Conservation (phyloP, 2,797 vertebrate genomes). For the Propithecus deckenii region DNA sequence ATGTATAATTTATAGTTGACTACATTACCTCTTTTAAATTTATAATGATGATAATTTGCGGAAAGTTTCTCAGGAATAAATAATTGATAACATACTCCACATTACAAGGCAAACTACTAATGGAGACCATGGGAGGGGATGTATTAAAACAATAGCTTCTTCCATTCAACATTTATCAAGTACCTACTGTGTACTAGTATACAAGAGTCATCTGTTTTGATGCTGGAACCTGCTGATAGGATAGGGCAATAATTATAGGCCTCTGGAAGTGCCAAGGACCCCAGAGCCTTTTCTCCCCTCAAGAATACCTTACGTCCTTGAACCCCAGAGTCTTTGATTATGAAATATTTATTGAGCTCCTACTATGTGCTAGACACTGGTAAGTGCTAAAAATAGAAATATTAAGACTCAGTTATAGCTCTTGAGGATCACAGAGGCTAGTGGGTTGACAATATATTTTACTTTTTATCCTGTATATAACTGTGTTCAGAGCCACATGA, state of each 20-base stretch:
- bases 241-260: neutral
- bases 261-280: neutral
- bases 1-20: conserved; percentile 29
- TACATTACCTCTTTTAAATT: conserved; percentile 54
- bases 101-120: neutral
- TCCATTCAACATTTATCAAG: conserved; percentile 2
- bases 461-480: neutral
- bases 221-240: neutral
- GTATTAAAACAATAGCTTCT: neutral
- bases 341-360: neutral
- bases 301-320: neutral
- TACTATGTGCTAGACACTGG: neutral
- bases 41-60: conserved; percentile 42
- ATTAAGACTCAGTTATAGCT: neutral
- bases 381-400: neutral
- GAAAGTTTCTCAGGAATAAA: conserved; percentile 39
- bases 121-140: neutral
- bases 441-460: neutral
- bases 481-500: neutral
- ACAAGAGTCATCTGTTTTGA: neutral
- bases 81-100: conserved; percentile 46
- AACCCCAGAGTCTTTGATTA: neutral
- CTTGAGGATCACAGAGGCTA: neutral
- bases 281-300: neutral
- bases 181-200: neutral